A percentile compares a stretch with the other conserved stretches of the same genome.
These are phyloP conservation scores for Zosterops lateralis DNA, from an alignment of 2,113 vertebrate species.

Conservation along the genomic window DNA sequence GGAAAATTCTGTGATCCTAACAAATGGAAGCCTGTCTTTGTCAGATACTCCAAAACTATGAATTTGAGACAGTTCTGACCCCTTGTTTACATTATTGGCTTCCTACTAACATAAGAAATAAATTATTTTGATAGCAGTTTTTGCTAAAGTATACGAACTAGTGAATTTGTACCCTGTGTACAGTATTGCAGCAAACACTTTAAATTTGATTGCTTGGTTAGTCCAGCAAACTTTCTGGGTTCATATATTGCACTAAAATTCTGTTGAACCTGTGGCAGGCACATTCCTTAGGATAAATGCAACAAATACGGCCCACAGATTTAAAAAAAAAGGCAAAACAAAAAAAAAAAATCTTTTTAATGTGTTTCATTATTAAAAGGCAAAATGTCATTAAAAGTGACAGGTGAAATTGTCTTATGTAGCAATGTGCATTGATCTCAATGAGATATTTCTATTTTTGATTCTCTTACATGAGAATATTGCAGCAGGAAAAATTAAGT, in stretches of 20 bases:
- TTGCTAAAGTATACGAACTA: slow-evolving; percentile 68
- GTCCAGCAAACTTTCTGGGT: slow-evolving; percentile 89
- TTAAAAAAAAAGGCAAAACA: not conserved
- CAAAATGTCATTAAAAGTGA: slow-evolving; percentile 90
- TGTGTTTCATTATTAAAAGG: slow-evolving; percentile 87
- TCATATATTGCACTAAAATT: slow-evolving; percentile 98
- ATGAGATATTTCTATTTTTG: slow-evolving; percentile 99
- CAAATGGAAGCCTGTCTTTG: slow-evolving; percentile 68
- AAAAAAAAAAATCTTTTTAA: slow-evolving; percentile 76
- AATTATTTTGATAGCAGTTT: slow-evolving; percentile 58
- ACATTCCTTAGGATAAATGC: slow-evolving; percentile 94
- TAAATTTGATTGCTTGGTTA: slow-evolving; percentile 77
- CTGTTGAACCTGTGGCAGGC: slow-evolving; percentile 93
- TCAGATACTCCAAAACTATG: slow-evolving; percentile 67
- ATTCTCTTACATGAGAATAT: slow-evolving; percentile 99
- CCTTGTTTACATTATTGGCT: slow-evolving; percentile 79
- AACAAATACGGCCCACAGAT: slow-evolving; percentile 88
- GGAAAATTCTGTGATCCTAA: slow-evolving; percentile 70
- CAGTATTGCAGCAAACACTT: slow-evolving; percentile 81
- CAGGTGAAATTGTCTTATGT: slow-evolving; percentile 97
- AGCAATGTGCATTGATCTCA: slow-evolving; percentile 99
- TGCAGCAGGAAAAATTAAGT: slow-evolving; percentile 90
- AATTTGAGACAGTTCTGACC: slow-evolving; percentile 74
- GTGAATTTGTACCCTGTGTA: slow-evolving; percentile 72
- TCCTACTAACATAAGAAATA: slow-evolving; percentile 67